phyloP scores from a whole-genome alignment of 2,113 vertebrate genomes.

The Myodes glareolus region DNA sequence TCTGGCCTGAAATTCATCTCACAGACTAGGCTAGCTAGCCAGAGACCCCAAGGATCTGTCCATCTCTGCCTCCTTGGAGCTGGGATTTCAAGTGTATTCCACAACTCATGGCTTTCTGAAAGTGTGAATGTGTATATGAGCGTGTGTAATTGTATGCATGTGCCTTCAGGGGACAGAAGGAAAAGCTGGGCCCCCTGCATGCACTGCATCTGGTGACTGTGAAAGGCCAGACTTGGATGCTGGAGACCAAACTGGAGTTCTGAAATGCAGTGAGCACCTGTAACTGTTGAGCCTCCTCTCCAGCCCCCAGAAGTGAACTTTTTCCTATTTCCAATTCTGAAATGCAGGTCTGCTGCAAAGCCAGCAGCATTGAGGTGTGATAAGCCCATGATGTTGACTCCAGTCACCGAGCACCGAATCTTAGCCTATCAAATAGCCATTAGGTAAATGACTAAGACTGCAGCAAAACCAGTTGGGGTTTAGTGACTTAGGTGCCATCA shows the following conservation, averaged over 20 bases:
- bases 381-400: no score
- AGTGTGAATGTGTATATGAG: background rate
- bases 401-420: no score
- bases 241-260: background rate
- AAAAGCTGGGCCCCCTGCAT: background rate
- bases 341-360: no score
- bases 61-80: background rate
- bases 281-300: background rate
- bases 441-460: no score
- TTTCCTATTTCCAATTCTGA: no score
- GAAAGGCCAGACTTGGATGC: background rate
- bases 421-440: no score
- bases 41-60: background rate
- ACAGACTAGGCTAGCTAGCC: background rate
- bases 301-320: background rate
- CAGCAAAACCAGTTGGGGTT: no score
- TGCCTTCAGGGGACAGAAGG: background rate
- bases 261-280: no score
- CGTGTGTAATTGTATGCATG: background rate
- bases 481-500: no score
- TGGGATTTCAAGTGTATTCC: background rate
- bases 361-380: no score
- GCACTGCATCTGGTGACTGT: background rate
- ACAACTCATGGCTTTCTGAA: background rate
- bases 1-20: background rate